A percentile compares a stretch with the other conserved stretches of the same genome.
phyloP scores from a whole-genome alignment of 1,140 invertebrate species.

The Anthonomus grandis region DNA sequence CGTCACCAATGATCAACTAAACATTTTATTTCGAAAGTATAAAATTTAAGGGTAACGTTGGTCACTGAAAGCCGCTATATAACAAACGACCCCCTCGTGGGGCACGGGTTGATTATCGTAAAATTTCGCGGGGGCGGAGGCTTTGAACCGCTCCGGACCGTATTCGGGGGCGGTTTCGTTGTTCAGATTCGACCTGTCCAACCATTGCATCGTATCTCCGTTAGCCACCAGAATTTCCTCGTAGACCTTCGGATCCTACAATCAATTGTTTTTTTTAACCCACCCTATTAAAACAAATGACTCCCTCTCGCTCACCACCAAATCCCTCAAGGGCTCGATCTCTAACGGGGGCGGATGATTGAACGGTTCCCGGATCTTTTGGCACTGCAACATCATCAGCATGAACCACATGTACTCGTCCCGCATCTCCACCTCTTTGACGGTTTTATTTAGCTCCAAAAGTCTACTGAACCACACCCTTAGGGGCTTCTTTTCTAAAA shows the following conservation, averaged over 20 bases:
- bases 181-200: constrained; percentile 8
- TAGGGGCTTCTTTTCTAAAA: constrained; percentile 43
- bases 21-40: no score
- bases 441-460: constrained; percentile 33
- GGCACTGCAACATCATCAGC: constrained; percentile 46
- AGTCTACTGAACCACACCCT: constrained; percentile 45
- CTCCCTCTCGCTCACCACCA: neutral
- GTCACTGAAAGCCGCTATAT: constrained; percentile 38
- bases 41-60: constrained; percentile 24
- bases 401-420: constrained; percentile 52
- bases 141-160: neutral
- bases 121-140: constrained; percentile 30
- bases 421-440: constrained; percentile 38
- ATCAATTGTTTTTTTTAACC: neutral
- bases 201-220: constrained; percentile 36
- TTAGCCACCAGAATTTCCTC: constrained; percentile 42
- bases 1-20: no score
- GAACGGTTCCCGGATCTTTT: constrained; percentile 45
- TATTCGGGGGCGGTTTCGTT: neutral
- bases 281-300: neutral
- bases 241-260: constrained; percentile 42
- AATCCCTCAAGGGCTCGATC: constrained; percentile 41
- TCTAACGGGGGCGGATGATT: constrained; percentile 40
- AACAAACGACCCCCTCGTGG: constrained; percentile 34
- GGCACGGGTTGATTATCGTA: constrained; percentile 32